Evolutionary conservation across 2,113 vertebrate species (phyloP), one percentile per base, ranked within the genome.

Genomic region (Sus scrofa): DNA sequence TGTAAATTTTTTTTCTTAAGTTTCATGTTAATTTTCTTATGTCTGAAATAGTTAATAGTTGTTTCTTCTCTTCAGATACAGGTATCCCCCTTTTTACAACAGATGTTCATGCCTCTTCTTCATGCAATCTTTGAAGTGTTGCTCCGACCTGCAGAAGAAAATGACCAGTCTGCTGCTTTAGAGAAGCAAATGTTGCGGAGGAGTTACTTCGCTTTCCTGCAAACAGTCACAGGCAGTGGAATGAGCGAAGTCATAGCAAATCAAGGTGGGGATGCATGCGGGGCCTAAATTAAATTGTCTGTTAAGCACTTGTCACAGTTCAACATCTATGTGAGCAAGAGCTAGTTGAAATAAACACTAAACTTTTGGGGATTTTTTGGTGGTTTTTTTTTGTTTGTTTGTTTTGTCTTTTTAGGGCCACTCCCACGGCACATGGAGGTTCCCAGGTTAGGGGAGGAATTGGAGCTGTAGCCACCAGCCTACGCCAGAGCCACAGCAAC

Each of bases 101-200:
- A 99, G 98, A 99, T 99, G 97, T 99, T 99, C 98, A 99, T 99
- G 99, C 99, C 99, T 0, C 98, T 99, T 50, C 99, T 99, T 79
- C 99, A 98, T 96, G 99, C 99, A 94, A 99, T 99, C 98, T 99
- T 99, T 91, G 99, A 99, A 98, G 99, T 99, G 24, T 93, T 99
- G 98, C 98, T 99, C 0, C 99, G 99, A 73, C 99, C 99, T n/a
- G 99, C 99, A 0, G 99, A 99, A 97, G 99, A 99, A 73, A 99
- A 99, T 12, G 99, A 99, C 98, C 99, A 99, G 96, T 99, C 99
- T 65, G 99, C 99, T 3, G 99, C 99, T 24, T 98, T 99, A 96
- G 99, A 99, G 98, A 99, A 99, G 83, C 99, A 99, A 89, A 99
- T 99, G 99, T 96, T 99, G 97, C 96, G 99, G 71, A 98, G 99